phyloP scores from a whole-genome alignment of 1,140 invertebrate genomes.

The Camponotus pennsylvanicus region DNA sequence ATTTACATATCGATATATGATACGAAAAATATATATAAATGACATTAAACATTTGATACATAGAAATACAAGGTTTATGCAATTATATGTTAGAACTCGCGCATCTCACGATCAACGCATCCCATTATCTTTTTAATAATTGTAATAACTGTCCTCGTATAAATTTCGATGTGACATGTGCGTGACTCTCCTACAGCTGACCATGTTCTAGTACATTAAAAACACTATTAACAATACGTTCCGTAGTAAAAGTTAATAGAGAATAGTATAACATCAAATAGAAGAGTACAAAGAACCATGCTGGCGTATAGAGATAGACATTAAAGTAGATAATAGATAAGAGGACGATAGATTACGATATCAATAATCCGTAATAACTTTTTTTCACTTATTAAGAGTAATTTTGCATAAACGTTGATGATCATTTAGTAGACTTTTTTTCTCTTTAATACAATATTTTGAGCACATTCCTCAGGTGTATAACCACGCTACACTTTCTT shows the following conservation, averaged over 20 bases:
- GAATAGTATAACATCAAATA: conserved; percentile 85
- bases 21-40: conserved; percentile 17
- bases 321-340: conserved; percentile 84
- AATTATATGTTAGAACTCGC: conserved; percentile 24
- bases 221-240: conserved; percentile 81
- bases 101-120: conserved; percentile 32
- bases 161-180: conserved; percentile 67
- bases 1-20: not conserved
- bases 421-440: conserved; percentile 83
- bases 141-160: conserved; percentile 45
- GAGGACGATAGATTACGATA: conserved; percentile 85
- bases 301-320: conserved; percentile 85
- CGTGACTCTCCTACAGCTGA: conserved; percentile 82
- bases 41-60: not conserved
- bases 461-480: conserved; percentile 86
- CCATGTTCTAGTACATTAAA: conserved; percentile 79
- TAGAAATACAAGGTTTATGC: conserved; percentile 29
- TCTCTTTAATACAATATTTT: conserved; percentile 85
- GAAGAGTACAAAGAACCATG: conserved; percentile 85
- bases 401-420: conserved; percentile 84
- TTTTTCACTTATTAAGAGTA: conserved; percentile 80
- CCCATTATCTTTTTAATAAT: conserved; percentile 34
- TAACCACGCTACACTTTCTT: conserved; percentile 85
- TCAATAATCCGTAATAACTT: conserved; percentile 84
- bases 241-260: conserved; percentile 84